These are phyloP conservation scores for Ochropleura leucogaster DNA, from an alignment of 2,888 invertebrate genomes.

Conservation along the genomic window DNA sequence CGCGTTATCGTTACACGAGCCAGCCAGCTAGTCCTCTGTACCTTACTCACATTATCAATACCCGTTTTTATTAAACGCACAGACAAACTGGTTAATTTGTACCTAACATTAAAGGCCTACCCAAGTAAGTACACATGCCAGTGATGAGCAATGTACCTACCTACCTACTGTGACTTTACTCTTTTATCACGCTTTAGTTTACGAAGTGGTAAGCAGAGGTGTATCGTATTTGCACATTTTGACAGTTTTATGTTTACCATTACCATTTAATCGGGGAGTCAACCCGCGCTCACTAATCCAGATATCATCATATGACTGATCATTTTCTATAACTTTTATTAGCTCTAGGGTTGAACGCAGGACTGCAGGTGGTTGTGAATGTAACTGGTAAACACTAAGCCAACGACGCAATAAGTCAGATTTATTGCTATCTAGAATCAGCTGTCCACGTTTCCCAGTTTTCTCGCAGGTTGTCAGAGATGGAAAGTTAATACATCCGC, in stretches of 20 bases:
- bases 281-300: too few relatives aligned
- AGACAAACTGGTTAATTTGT: slow-evolving; percentile 2
- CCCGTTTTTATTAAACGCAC: background rate
- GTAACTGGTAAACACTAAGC: too few relatives aligned
- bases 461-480: slow-evolving; percentile 16
- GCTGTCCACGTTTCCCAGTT: slow-evolving; percentile 21
- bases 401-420: background rate
- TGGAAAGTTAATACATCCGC: slow-evolving; percentile 30
- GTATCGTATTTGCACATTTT: background rate
- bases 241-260: background rate
- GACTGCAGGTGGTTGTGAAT: too few relatives aligned
- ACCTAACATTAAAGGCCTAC: background rate
- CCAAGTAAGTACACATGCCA: background rate
- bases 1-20: slow-evolving; percentile 47
- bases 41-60: slow-evolving; percentile 17
- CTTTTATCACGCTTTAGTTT: background rate
- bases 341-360: background rate
- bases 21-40: background rate
- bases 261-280: too few relatives aligned
- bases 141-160: background rate
- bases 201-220: background rate
- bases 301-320: background rate
- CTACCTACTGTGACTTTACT: background rate
- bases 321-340: background rate
- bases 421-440: slow-evolving; percentile 16